These are phyloP conservation scores for Pogonophryne albipinna DNA, from an alignment of 2,797 vertebrate species.

Conservation along the genomic window DNA sequence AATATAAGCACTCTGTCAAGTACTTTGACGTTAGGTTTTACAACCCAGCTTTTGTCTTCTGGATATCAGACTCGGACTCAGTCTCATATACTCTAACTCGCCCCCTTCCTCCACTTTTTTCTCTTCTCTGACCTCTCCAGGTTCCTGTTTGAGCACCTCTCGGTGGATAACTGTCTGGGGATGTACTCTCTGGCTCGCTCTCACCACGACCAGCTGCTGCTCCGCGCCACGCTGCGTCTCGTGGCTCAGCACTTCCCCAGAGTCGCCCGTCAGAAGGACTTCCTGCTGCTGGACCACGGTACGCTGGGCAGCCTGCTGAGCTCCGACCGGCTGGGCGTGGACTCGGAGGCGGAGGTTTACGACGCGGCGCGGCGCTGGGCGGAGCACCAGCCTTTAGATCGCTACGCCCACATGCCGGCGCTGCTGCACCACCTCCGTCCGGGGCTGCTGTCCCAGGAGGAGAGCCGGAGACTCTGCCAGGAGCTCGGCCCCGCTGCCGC, in stretches of 20 bases:
- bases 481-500: constrained; percentile 81
- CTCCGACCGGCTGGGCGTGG: constrained; percentile 87
- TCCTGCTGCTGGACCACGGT: constrained; percentile 86
- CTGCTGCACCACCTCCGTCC: constrained; percentile 84
- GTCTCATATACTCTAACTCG: not conserved
- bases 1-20: no score
- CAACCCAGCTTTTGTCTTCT: not conserved
- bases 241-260: constrained; percentile 88
- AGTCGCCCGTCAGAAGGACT: constrained; percentile 86
- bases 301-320: constrained; percentile 86
- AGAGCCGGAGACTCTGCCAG: constrained; percentile 81
- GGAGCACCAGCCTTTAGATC: constrained; percentile 82
- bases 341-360: constrained; percentile 87
- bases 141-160: constrained; percentile 86
- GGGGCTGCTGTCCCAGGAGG: constrained; percentile 84
- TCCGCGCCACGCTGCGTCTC: constrained; percentile 84
- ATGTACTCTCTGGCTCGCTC: constrained; percentile 89
- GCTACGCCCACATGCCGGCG: constrained; percentile 84
- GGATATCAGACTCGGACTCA: not conserved
- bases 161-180: constrained; percentile 88
- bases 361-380: constrained; percentile 88
- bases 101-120: not conserved
- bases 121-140: constrained; percentile 29
- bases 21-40: not conserved
- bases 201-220: constrained; percentile 88